Evolutionary conservation across 1,140 invertebrate species (phyloP).

Genomic region (Oryzaephilus surinamensis): DNA sequence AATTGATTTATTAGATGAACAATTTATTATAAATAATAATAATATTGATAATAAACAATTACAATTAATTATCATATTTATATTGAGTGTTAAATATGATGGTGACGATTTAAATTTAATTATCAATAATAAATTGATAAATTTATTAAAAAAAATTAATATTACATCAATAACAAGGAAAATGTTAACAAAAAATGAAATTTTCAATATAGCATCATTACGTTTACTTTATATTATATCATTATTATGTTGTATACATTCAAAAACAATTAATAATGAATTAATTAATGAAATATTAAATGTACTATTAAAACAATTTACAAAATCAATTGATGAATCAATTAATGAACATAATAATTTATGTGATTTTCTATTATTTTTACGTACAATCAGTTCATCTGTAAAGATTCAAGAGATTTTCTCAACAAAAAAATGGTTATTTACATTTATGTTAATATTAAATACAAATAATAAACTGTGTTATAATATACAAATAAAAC

Average conservation of each 20-base stretch:
- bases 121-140: constrained; percentile 45
- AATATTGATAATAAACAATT: constrained; percentile 26
- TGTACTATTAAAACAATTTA: no score
- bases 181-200: constrained; percentile 33
- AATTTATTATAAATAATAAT: constrained; percentile 15
- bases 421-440: constrained; percentile 41
- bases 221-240: constrained; percentile 46
- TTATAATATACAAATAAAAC: constrained; percentile 21
- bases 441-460: constrained; percentile 39
- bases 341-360: constrained; percentile 29
- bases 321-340: constrained; percentile 13
- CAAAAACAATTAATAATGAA: constrained; percentile 41
- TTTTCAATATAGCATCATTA: constrained; percentile 33
- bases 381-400: constrained; percentile 41
- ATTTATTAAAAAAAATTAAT: constrained; percentile 32
- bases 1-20: constrained; percentile 27
- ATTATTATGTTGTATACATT: constrained; percentile 41
- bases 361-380: constrained; percentile 48
- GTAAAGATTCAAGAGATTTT: constrained; percentile 37
- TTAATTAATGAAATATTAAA: no score
- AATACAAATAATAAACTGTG: constrained; percentile 19
- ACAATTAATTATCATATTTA: constrained; percentile 43
- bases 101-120: constrained; percentile 47
- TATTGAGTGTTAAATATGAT: constrained; percentile 46
- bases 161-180: no score